These are phyloP conservation scores for Eptatretus atami DNA, from an alignment of 2,797 vertebrate species.

Conservation along the genomic window DNA sequence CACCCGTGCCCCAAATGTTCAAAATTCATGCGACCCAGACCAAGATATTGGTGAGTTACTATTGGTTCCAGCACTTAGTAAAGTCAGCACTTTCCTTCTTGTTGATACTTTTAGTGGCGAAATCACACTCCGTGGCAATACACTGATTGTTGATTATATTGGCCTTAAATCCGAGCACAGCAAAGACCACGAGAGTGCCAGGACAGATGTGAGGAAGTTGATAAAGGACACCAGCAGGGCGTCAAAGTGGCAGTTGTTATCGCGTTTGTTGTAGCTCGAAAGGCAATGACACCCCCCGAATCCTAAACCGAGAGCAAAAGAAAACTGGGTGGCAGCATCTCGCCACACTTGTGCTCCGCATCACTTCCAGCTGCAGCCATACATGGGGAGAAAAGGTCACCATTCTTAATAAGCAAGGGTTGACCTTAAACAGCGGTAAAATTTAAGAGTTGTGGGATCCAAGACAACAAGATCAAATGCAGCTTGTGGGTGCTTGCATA, in stretches of 20 bases:
- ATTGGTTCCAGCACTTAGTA: no score
- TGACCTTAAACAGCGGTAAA: no score
- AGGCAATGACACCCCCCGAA: constrained; percentile 82
- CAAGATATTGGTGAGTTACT: no score
- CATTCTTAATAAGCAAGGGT: no score
- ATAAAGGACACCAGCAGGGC: constrained; percentile 63
- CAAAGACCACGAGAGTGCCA: constrained; percentile 72
- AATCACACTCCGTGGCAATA: constrained; percentile 34
- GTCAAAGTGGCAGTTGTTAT: constrained; percentile 89
- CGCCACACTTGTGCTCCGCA: constrained; percentile 72
- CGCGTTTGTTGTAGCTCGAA: constrained; percentile 90
- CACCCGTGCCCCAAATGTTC: no score
- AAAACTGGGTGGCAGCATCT: constrained; percentile 81
- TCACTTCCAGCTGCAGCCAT: constrained; percentile 43
- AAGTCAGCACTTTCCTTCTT: not conserved
- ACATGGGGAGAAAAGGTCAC: no score
- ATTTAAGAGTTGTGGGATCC: no score
- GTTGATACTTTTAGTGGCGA: not conserved
- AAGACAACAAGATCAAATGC: no score
- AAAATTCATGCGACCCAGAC: no score
- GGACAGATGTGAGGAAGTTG: constrained; percentile 65
- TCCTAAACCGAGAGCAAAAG: constrained; percentile 58
- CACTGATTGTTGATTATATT: constrained; percentile 93
- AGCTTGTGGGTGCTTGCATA: no score
- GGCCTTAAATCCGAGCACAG: constrained; percentile 81